These are phyloP conservation scores for Siphonodentalium dalli DNA, from an alignment of 2,888 invertebrate species.

Conservation along the genomic window DNA sequence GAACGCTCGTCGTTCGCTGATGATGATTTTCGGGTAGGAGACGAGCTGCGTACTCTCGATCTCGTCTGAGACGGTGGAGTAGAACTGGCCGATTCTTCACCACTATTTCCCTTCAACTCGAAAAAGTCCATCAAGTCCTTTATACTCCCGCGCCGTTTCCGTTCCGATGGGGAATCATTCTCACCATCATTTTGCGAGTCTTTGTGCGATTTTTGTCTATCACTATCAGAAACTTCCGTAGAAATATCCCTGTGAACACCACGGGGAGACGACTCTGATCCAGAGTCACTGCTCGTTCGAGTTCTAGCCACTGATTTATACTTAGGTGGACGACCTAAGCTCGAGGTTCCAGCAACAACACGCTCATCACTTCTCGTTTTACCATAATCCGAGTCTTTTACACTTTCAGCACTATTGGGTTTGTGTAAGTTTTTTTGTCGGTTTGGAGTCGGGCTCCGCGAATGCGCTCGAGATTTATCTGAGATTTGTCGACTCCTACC, in stretches of 20 bases:
- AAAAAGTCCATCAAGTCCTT: constrained; percentile 52
- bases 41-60: constrained; percentile 23
- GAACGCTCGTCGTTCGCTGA: constrained; percentile 26
- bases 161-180: constrained; percentile 29
- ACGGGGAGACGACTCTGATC: background rate
- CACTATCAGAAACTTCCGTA: constrained; percentile 21
- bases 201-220: no score
- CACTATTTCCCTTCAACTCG: constrained; percentile 36
- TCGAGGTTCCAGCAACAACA: no score
- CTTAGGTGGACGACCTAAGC: no score
- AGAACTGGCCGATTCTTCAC: constrained; percentile 7
- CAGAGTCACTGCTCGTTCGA: constrained; percentile 1
- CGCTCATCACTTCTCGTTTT: no score
- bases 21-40: constrained; percentile 36
- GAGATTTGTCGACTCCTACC: no score
- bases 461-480: no score
- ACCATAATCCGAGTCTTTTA: no score
- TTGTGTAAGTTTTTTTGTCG: no score
- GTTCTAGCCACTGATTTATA: no score
- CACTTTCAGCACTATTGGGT: no score
- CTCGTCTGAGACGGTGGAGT: constrained; percentile 15
- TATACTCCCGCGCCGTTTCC: constrained; percentile 53
- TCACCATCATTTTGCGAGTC: background rate
- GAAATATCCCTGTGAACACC: background rate
- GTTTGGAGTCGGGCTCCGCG: no score